Conservation (phyloP, 2,888 invertebrate genomes). For the Aporophyla nigra region DNA sequence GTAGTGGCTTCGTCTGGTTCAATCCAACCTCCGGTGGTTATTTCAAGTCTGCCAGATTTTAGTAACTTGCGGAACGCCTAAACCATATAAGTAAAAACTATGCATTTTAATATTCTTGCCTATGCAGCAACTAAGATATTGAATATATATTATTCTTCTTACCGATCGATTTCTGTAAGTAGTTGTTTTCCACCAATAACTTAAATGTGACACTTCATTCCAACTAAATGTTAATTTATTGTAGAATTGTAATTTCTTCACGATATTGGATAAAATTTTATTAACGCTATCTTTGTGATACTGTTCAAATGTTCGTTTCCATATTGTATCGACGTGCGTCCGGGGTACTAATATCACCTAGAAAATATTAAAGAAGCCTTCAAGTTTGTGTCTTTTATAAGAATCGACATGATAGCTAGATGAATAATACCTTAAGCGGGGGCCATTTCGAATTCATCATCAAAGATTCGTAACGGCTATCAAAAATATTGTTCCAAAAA, state of each 20-base stretch:
- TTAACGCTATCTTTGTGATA: constrained; percentile 80
- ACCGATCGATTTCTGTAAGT: constrained; percentile 80
- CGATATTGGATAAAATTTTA: constrained; percentile 81
- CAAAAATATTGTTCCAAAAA: constrained; percentile 83
- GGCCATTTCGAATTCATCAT: constrained; percentile 87
- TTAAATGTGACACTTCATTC: constrained; percentile 87
- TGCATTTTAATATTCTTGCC: neutral
- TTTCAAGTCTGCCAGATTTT: constrained; percentile 95
- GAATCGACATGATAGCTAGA: neutral
- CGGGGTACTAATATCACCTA: constrained; percentile 85
- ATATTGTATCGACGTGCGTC: constrained; percentile 81
- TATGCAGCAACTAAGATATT: neutral
- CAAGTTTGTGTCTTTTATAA: neutral
- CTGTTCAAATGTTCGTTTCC: constrained; percentile 81
- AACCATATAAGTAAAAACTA: constrained; percentile 36
- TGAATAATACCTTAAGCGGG: constrained; percentile 77
- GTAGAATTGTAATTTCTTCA: constrained; percentile 86
- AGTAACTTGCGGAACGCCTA: constrained; percentile 94
- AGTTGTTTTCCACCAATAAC: constrained; percentile 83
- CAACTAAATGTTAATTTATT: constrained; percentile 83
- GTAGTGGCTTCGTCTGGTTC: constrained; percentile 98
- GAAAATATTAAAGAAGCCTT: constrained; percentile 26
- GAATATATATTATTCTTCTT: constrained; percentile 56
- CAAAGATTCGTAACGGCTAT: constrained; percentile 83
- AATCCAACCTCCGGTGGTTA: constrained; percentile 98